Base-by-base conservation (phyloP, 2,113 vertebrate species). In the Paedocypris sp. region DNA sequence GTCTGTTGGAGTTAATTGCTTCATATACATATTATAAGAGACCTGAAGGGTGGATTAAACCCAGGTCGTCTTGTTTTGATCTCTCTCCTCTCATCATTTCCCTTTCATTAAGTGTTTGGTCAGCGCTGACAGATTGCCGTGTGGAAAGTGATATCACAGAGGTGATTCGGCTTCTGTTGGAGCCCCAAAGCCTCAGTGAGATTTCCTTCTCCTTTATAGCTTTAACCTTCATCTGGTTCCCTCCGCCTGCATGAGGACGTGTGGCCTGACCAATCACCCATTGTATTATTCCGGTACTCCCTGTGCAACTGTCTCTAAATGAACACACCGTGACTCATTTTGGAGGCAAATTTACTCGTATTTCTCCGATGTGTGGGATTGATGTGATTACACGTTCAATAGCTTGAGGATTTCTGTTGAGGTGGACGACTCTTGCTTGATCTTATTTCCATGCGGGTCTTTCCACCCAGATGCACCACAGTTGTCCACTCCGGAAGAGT, bases 331-430 rank as follows among this genome's bases (percentile, higher is more conserved):
- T 48, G 50, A 60, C 45, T 73, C 78, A 80, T 81, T 62, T 70
- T 72, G 63, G 75, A 77, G 69, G 79, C 74, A 69, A 77, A 77
- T 67, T 71, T 80, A 75, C 62, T 76, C 64, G 60, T 76, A 70
- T 57, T 41, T 74, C 77, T 68, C 28, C 43, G 68, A 71, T 77
- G 67, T 69, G 5, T 45, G 20, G 76, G 76, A 80, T 81, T 80
- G 71, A 68, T 68, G 68, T 47, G 69, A 77, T 77, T 56, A 70
- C 77, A 74, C n/a, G n/a, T n/a, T n/a, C n/a, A n/a, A n/a, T n/a
- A n/a, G n/a, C n/a, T n/a, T n/a, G n/a, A n/a, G n/a, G n/a, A n/a
- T n/a, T n/a, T n/a, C n/a, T n/a, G n/a, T n/a, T n/a, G n/a, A n/a
- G n/a, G n/a, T n/a, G n/a, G n/a, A n/a, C n/a, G n/a, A n/a, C n/a